Percentiles rank a stretch among this genome's conserved stretches.
phyloP scores from a whole-genome alignment of 2,888 invertebrate genomes.

The Gryllus longicercus region DNA sequence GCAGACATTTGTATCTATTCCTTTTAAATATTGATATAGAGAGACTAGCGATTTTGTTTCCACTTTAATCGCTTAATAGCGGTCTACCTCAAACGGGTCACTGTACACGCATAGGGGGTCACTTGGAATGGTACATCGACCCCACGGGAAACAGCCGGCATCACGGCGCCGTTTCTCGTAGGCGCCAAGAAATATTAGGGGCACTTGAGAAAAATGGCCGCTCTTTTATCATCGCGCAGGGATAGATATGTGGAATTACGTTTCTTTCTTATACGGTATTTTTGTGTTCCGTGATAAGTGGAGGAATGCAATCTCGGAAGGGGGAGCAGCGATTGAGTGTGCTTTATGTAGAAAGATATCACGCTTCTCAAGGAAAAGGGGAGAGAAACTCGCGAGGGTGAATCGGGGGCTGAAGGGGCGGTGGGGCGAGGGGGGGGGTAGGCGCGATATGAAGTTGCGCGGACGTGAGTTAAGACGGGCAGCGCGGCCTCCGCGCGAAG shows the following conservation, averaged over 20 bases:
- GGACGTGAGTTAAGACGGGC: neutral
- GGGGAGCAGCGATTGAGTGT: neutral
- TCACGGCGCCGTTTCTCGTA: neutral
- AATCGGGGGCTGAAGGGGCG: neutral
- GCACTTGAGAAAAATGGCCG: neutral
- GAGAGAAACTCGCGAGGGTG: neutral
- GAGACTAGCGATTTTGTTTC: too few species aligned
- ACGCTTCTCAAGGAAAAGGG: neutral
- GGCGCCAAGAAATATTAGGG: neutral
- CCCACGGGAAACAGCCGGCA: too few species aligned
- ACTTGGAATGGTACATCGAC: too few species aligned
- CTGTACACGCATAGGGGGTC: too few species aligned
- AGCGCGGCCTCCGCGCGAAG: too few species aligned
- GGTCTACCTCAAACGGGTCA: too few species aligned
- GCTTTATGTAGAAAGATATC: conserved; percentile 2
- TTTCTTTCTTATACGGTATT: conserved; percentile 17
- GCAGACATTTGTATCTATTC: too few species aligned
- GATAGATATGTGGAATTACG: conserved; percentile 2
- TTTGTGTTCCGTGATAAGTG: conserved; percentile 17
- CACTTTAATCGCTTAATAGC: too few species aligned
- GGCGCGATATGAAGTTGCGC: neutral
- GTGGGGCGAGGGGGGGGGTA: neutral
- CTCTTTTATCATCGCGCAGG: neutral
- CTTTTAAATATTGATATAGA: too few species aligned
- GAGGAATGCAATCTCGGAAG: neutral